A percentile compares a stretch with the other conserved stretches of the same genome.
Conservation (phyloP, 2,797 vertebrate species). For the Lophotriccus pileatus region DNA sequence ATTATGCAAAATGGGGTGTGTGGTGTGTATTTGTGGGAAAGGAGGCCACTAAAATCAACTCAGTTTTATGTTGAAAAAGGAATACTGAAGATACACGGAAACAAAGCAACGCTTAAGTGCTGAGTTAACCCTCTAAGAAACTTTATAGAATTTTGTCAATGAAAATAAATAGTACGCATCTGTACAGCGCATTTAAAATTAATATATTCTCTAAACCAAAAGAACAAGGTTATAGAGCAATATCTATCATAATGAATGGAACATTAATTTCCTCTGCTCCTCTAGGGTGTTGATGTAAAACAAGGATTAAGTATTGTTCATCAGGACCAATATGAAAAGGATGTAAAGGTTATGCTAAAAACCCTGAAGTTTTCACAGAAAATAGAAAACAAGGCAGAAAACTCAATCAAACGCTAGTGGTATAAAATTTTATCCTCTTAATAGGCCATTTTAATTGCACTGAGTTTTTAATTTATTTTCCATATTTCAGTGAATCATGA, state of each 20-base stretch:
- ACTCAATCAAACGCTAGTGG: background rate
- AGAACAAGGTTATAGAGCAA: background rate
- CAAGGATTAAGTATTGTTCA: constrained; percentile 21
- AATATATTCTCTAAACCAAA: background rate
- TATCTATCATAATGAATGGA: background rate
- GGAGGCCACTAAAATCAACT: background rate
- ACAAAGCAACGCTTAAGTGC: background rate
- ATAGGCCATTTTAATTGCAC: background rate
- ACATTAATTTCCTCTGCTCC: constrained; percentile 5
- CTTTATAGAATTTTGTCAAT: background rate
- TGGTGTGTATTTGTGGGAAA: background rate
- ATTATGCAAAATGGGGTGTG: background rate
- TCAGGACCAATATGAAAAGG: background rate
- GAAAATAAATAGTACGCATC: background rate
- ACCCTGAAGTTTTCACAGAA: background rate
- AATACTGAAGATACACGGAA: background rate
- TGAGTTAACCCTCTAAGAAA: background rate
- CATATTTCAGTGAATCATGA: background rate
- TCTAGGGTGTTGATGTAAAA: constrained; percentile 1
- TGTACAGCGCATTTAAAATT: background rate
- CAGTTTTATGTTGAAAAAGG: background rate
- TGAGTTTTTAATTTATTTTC: background rate
- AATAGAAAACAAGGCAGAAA: background rate
- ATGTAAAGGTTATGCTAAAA: background rate
- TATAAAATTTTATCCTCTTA: background rate